Conservation (phyloP, 2,113 vertebrate genomes). For the Myodes glareolus region DNA sequence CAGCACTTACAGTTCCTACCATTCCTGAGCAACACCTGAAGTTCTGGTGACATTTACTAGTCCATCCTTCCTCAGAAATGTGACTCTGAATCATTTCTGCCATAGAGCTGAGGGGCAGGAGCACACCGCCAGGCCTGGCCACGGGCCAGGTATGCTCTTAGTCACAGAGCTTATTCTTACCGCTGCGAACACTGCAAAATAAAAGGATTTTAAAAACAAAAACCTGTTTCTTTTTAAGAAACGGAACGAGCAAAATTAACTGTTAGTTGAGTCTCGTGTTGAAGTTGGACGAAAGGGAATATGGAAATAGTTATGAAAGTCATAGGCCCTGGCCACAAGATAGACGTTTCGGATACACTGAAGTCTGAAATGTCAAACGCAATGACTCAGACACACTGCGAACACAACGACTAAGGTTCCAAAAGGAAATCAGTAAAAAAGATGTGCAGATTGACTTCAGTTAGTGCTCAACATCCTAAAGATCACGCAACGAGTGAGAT, state of each 20-base stretch:
- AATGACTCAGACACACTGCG: slow-evolving; percentile 76
- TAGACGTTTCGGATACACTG: slow-evolving; percentile 61
- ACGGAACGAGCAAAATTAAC: slow-evolving; percentile 57
- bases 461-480: slow-evolving; percentile 56
- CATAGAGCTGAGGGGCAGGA: neutral
- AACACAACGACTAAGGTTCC: slow-evolving; percentile 70
- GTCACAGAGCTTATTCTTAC: neutral
- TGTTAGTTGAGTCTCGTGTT: neutral
- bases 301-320: slow-evolving; percentile 71
- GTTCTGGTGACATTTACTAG: neutral
- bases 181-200: neutral
- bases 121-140: neutral
- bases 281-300: slow-evolving; percentile 39
- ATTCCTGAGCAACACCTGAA: slow-evolving; percentile 9
- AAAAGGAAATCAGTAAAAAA: slow-evolving; percentile 62
- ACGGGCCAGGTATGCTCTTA: neutral
- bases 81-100: neutral
- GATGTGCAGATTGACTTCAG: slow-evolving; percentile 65
- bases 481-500: slow-evolving; percentile 45
- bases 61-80: neutral
- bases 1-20: neutral
- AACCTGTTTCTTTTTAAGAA: slow-evolving; percentile 39
- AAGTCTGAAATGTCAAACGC: slow-evolving; percentile 75
- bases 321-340: slow-evolving; percentile 64
- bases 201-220: neutral